Base-by-base conservation (phyloP, 2,113 vertebrate species). In the Hepsetus odoe region DNA sequence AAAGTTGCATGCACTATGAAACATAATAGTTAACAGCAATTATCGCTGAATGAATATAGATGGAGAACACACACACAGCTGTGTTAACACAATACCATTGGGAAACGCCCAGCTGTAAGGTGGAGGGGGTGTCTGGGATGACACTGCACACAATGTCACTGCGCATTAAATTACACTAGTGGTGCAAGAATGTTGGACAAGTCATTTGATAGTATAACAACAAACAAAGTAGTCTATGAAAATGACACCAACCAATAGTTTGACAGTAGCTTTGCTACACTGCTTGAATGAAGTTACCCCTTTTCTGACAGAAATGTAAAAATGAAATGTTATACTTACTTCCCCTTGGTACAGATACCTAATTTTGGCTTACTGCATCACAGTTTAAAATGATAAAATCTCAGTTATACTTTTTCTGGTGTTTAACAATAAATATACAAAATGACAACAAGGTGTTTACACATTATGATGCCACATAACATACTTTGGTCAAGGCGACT, bases 401-500 rank as follows among this genome's bases (percentile, higher is more conserved):
- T 26, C 30, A 40, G n/a, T 11, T 6, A 42, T 11, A 8, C 7
- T 44, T 14, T 12, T 44, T 44, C 42, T 44, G 42, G 42, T 44
- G 4, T 44, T 44, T 14, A 44, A 44, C 42, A 44, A 44, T 44
- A 44, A 14, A 11, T 26, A 44, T 13, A 51, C 3, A n/a, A n/a
- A n/a, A n/a, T n/a, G n/a, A n/a, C n/a, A n/a, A n/a, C n/a, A n/a
- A n/a, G n/a, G n/a, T n/a, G n/a, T n/a, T n/a, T n/a, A n/a, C n/a
- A n/a, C n/a, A 1, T 16, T 32, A 20, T 5, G n/a, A 51, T n/a
- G 16, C 13, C 14, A 35, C 11, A 26, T 30, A 4, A 69, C 91
- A 0, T 92, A 97, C 96, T 89, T 91, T 96, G 95, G 79, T 97
- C 96, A 12, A 97, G 92, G 5, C 94, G 93, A 86, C 51, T 93